Base-by-base conservation (phyloP, 2,113 vertebrate genomes). In the Notarius lentiginosus region DNA sequence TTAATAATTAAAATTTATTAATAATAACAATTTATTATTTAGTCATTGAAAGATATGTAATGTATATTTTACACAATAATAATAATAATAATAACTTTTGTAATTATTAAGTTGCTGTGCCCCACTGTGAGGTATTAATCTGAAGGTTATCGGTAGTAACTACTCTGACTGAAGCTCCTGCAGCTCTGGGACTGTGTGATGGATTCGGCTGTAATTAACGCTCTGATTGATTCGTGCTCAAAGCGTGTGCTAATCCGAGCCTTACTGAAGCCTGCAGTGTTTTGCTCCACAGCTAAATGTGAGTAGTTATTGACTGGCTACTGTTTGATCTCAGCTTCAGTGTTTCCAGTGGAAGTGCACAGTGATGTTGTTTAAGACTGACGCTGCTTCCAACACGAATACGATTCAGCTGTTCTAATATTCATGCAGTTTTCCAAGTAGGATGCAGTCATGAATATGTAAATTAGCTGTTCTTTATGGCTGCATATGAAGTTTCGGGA, bases 131-230 rank as follows among this genome's bases (percentile, higher is more conserved):
- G 51, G 84, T 55, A 8, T 58, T 58, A 73, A 20, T 83, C 56
- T 82, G 73, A 47, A 53, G 79, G 84, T 90, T 90, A 73, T 84
- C 79, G 87, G 75, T 75, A 76, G 61, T 58, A 80, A 83, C 63
- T 68, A 27, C 30, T 87, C 83, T 72, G 81, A 84, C 41, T 61
- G 83, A 84, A 86, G 49, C 75, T 85, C n/a, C 70, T 82, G 12
- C 58, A 76, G 72, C 66, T 66, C 82, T 49, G 83, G 73, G 49
- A 55, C 76, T 58, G 20, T 18, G 83, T 55, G 85, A 84, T 87
- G 86, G 86, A 80, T 85, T 81, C 47, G 73, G 79, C 55, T 89
- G 83, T 89, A 90, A 90, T 91, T 90, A 90, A 73, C 15, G 60
- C 85, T 84, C 34, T 7, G 63, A 87, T 89, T 86, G 87, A 90